Base-by-base conservation (phyloP, 2,113 vertebrate species). In the Phrynosoma platyrhinos region DNA sequence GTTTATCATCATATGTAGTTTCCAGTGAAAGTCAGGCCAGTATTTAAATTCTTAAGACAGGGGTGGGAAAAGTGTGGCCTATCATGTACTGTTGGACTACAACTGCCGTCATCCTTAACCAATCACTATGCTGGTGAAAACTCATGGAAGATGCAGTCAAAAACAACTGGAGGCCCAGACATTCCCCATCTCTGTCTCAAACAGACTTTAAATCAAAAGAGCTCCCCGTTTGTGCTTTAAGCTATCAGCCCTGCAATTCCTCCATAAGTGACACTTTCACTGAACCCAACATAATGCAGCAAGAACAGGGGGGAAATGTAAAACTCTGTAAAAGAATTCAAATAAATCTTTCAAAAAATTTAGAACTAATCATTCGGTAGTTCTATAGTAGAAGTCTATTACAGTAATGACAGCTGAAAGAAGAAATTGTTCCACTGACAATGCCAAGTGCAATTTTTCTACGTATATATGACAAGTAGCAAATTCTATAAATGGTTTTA, bases 271-370 rank as follows among this genome's bases (percentile, higher is more conserved):
- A 25, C 71, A 90, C 18, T 83, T 47, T 32, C 20, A 23, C 7
- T 88, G 66, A 94, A 93, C 83, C 76, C 71, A 78, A 85, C 7
- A 76, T 62, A 72, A 79, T 71, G 83, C 4, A 72, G 55, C 84
- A 90, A 91, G 89, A 52, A 14, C 58, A 62, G 14, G 36, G 83
- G 9, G 64, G 82, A 88, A 85, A 32, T 40, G 62, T 18, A 83
- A 36, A 36, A 1, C 9, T 81, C 85, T 40, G 83, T 40, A 90
- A 85, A 87, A 62, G 8, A 16, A 27, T 4, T 87, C 0, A 0
- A 0, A 1, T 10, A 89, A 90, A 85, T 69, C 72, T 14, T 91
- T 74, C 1, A 79, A 84, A 74, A 91, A 88, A 53, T 0, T 42
- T 9, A 42, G 72, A 21, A 66, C 75, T 40, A 83, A 78, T 55